Evolutionary conservation across 2,113 vertebrate genomes (phyloP).

Genomic region (Callionymus lyra): DNA sequence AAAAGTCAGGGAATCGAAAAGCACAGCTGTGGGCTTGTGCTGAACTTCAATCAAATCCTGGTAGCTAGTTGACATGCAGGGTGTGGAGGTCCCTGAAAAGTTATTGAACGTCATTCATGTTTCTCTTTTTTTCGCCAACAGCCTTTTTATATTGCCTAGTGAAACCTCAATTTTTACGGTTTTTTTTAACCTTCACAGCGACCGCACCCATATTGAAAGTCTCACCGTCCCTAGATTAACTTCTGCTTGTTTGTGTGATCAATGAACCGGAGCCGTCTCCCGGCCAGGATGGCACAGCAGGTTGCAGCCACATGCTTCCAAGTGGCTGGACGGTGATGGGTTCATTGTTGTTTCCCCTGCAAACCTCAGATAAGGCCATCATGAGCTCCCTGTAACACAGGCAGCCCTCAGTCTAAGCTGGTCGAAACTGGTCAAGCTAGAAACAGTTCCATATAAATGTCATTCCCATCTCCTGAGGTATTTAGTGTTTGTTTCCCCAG

Average conservation of each 20-base stretch:
- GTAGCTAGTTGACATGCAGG: constrained; percentile 53
- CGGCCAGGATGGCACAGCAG: constrained; percentile 29
- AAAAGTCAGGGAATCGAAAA: constrained; percentile 30
- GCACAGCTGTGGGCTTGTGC: constrained; percentile 33
- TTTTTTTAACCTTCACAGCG: constrained; percentile 11
- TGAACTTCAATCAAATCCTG: constrained; percentile 48
- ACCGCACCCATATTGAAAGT: constrained; percentile 37
- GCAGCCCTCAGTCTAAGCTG: constrained; percentile 16
- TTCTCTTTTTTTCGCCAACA: constrained; percentile 11
- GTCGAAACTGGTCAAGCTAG: constrained; percentile 24
- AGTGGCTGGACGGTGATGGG: constrained; percentile 50
- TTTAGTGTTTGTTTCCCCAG: constrained; percentile 44
- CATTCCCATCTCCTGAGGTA: constrained; percentile 27
- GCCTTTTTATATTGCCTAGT: constrained; percentile 45
- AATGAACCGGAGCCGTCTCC: constrained; percentile 37
- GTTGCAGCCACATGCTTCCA: constrained; percentile 39
- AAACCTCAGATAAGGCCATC: constrained; percentile 51
- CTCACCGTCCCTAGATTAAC: constrained; percentile 52
- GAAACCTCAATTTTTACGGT: constrained; percentile 20
- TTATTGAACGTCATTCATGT: constrained; percentile 47
- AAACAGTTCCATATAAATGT: too few species aligned
- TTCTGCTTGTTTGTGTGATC: constrained; percentile 51
- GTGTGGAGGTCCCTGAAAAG: constrained; percentile 39
- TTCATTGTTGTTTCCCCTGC: constrained; percentile 58
- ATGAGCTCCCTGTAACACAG: constrained; percentile 12